Evolutionary conservation across 2,888 invertebrate genomes (phyloP), one percentile per base, ranked within the genome.

Genomic region (Phrixothrix hirtus): DNA sequence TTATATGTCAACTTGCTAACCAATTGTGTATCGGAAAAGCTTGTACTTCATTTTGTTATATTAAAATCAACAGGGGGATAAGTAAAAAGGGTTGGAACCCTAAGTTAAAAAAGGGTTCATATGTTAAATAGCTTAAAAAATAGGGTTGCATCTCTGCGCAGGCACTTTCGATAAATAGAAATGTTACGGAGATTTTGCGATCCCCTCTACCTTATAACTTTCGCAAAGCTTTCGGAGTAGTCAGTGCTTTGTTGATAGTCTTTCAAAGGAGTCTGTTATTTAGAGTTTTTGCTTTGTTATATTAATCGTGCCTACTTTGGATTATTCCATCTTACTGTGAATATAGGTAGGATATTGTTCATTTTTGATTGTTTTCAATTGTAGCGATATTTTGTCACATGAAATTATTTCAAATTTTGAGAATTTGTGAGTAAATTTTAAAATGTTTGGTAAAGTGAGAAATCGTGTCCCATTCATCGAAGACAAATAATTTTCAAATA

Each of bases 201-300:
- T 61, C 61, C 60, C 61, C 63, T 55, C 63, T 60, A 55, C 7
- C 47, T 29, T 35, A 50, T 42, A 29, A 32, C 31, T 42, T 36
- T 29, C 36, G 55, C 32, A 36, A 10, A 14, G 17, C 9, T 35
- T 7, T 9, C 12, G 9, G n/a, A 10, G 17, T 26, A 44, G 26
- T 16, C 34, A 44, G 44, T 44, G 14, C 27, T 15, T 14, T 29
- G 7, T 27, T 16, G 44, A 44, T 27, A 14, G 14, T 44, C 35
- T 1, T 42, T 14, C 25, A 12, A 11, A 29, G 26, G 35, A 35
- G 35, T 35, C 21, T n/a, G n/a, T n/a, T n/a, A n/a, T n/a, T n/a
- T n/a, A n/a, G n/a, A n/a, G n/a, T n/a, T n/a, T n/a, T n/a, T n/a
- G n/a, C n/a, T n/a, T n/a, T n/a, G n/a, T n/a, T n/a, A n/a, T n/a